Base-by-base conservation (phyloP, 2,888 invertebrate species). In the Plebejus anna region DNA sequence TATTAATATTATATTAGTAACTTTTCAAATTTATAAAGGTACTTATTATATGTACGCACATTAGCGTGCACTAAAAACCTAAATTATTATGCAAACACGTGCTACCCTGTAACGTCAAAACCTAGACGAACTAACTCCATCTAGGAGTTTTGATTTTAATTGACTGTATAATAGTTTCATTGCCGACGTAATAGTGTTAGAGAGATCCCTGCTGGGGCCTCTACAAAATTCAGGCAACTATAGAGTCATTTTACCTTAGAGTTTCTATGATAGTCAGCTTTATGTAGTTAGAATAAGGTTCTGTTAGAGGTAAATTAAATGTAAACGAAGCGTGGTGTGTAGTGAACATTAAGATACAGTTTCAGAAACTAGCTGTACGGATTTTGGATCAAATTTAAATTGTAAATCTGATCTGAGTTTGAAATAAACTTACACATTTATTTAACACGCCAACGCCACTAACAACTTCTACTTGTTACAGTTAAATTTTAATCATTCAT, bases 91-190 rank as follows among this genome's bases (percentile, higher is more conserved):
- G 32, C 66, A 66, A 36, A 13, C 66, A 66, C 66, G 66, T 28
- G 61, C 9, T 28, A 22, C 66, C 32, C 7, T 5, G 13, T 4
- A 28, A 61, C 66, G 32, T 36, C 13, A 66, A 36, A 55, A 66
- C 32, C 66, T 66, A 66, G 66, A 16, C 66, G 66, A 66, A 36
- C 32, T 66, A 66, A 66, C 66, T 66, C 32, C 66, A 66, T 36
- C 32, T 32, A 66, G 66, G 66, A 66, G 66, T 66, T 66, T 66
- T 66, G 66, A 66, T 66, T 66, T 36, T 66, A 66, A 66, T 66
- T 66, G 66, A 36, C 66, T 66, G 32, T 66, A 66, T 66, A 66
- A 66, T 66, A 66, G 66, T 66, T 66, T 66, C 66, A 66, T 66
- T 66, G 66, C 32, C 66, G 13, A 6, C 13, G 22, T 66, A 66